phyloP scores from a whole-genome alignment of 2,888 invertebrate species.

The Eristalis intricaria region DNA sequence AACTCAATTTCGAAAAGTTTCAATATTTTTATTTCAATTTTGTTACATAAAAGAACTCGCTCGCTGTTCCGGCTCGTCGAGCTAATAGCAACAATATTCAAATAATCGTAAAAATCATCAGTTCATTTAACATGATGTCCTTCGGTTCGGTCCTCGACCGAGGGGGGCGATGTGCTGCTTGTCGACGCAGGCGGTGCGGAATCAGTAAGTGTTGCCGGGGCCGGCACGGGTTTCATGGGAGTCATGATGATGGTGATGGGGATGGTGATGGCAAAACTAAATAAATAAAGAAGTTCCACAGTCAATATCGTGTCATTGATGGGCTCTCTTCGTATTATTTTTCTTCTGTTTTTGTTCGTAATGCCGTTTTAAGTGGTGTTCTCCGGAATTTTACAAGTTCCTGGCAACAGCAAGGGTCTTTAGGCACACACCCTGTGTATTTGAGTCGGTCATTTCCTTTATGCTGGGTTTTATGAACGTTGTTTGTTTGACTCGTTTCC shows the following conservation, averaged over 20 bases:
- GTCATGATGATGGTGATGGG: background rate
- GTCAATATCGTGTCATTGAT: slow-evolving; percentile 46
- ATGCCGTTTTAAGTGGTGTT: slow-evolving; percentile 64
- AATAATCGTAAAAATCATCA: slow-evolving; percentile 71
- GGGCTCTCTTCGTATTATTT: slow-evolving; percentile 6
- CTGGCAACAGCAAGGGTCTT: background rate
- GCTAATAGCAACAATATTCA: slow-evolving; percentile 71
- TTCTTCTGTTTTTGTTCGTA: slow-evolving; percentile 23
- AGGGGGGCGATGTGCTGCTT: slow-evolving; percentile 21
- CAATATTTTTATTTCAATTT: slow-evolving; percentile 70
- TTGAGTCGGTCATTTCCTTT: background rate
- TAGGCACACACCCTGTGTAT: background rate
- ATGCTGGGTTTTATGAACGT: background rate
- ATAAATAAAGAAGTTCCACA: slow-evolving; percentile 11
- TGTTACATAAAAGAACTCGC: slow-evolving; percentile 63
- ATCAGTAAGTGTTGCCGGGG: background rate
- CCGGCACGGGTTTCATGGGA: background rate
- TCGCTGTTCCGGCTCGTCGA: slow-evolving; percentile 68
- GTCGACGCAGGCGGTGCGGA: slow-evolving; percentile 7
- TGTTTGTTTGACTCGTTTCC: background rate
- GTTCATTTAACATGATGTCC: slow-evolving; percentile 71
- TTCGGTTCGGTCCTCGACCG: slow-evolving; percentile 44
- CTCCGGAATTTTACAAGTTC: slow-evolving; percentile 26
- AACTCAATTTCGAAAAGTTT: slow-evolving; percentile 59
- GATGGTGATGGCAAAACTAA: background rate